A percentile compares a stretch with the other conserved stretches of the same genome.
Evolutionary conservation across 2,113 vertebrate genomes (phyloP).

Genomic region (Triplophysa rosa): DNA sequence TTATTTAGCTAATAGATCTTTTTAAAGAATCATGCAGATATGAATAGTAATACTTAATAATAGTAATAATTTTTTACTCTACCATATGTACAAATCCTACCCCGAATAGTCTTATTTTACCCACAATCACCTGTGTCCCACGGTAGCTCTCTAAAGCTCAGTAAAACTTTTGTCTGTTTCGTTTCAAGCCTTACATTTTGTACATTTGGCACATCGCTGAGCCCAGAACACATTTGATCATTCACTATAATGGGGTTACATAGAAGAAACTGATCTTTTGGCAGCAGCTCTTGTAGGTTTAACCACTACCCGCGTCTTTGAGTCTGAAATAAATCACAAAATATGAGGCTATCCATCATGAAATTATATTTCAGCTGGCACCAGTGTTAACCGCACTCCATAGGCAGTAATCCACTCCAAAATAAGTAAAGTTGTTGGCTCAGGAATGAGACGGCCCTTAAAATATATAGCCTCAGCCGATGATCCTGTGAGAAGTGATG

Average conservation of each 20-base stretch:
- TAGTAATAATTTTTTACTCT: background rate
- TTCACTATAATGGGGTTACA: conserved; percentile 5
- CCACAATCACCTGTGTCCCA: background rate
- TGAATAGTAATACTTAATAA: background rate
- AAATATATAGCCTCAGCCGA: conserved; percentile 46
- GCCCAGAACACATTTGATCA: conserved; percentile 31
- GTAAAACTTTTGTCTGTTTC: conserved; percentile 6
- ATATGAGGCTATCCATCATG: conserved; percentile 43
- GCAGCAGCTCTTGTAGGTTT: conserved; percentile 27
- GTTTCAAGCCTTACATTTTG: conserved; percentile 2
- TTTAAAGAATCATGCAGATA: background rate
- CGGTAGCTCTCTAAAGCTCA: conserved; percentile 25
- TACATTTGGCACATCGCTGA: background rate
- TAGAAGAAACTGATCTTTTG: conserved; percentile 25
- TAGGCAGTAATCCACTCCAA: conserved; percentile 38
- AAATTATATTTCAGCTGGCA: conserved; percentile 51
- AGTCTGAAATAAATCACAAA: conserved; percentile 49
- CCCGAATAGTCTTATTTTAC: background rate
- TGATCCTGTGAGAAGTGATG: conserved; percentile 36
- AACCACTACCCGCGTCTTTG: conserved; percentile 30
- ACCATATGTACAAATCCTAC: background rate
- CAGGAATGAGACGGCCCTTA: conserved; percentile 29
- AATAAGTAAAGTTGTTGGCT: conserved; percentile 50
- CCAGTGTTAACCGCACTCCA: conserved; percentile 28
- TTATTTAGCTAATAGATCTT: conserved; percentile 51